Evolutionary conservation across 2,888 invertebrate species (phyloP).

Genomic region (Teinopalpus imperialis): DNA sequence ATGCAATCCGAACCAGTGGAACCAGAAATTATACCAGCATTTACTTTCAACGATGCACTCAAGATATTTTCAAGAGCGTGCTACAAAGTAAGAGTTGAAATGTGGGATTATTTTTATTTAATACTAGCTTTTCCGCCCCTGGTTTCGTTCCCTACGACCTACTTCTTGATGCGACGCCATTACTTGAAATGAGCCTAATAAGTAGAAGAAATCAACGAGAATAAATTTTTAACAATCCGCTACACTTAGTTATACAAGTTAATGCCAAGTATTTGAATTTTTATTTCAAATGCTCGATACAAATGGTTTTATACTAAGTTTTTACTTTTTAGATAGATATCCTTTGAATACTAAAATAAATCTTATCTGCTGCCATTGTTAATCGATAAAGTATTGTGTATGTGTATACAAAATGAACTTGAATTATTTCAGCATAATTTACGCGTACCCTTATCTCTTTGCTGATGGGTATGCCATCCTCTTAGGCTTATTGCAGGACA

Average conservation of each 20-base stretch:
- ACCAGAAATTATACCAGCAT: slow-evolving; percentile 72
- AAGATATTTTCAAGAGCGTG: slow-evolving; percentile 67
- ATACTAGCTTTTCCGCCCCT: slow-evolving; percentile 35
- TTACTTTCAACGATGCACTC: slow-evolving; percentile 79
- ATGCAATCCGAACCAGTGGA: slow-evolving; percentile 76
- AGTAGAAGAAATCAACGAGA: slow-evolving; percentile 18
- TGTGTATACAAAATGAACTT: too few relatives aligned
- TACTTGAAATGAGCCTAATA: slow-evolving; percentile 24
- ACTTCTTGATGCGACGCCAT: slow-evolving; percentile 25
- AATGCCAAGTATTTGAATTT: neutral
- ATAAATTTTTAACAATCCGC: slow-evolving; percentile 20
- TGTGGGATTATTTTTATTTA: slow-evolving; percentile 63
- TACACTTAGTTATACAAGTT: slow-evolving; percentile 14
- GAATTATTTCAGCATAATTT: too few relatives aligned
- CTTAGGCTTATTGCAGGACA: too few relatives aligned
- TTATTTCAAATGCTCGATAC: neutral
- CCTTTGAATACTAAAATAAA: too few relatives aligned
- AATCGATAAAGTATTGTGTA: too few relatives aligned
- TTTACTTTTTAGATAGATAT: too few relatives aligned
- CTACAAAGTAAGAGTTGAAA: slow-evolving; percentile 56
- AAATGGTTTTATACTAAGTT: neutral
- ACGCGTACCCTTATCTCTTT: too few relatives aligned
- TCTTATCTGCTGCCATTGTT: too few relatives aligned
- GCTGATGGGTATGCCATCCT: too few relatives aligned
- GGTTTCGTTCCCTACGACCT: slow-evolving; percentile 29